A percentile compares a stretch with the other conserved stretches of the same genome.
Evolutionary conservation across 2,113 vertebrate species (phyloP).

Genomic region (Prolemur simus): DNA sequence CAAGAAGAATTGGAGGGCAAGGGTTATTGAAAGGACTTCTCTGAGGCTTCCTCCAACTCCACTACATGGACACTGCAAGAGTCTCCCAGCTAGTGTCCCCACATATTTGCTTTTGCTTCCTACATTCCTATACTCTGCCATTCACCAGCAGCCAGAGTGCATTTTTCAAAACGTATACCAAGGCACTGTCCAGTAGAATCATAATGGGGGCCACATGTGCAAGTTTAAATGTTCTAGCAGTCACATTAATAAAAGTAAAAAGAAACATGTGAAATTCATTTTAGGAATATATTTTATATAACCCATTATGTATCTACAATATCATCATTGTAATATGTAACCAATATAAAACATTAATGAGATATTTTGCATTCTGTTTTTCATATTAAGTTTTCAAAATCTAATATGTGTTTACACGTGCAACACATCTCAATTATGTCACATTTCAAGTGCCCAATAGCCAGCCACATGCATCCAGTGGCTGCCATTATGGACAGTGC

Average conservation of each 20-base stretch:
- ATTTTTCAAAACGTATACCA: not conserved
- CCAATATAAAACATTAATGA: not conserved
- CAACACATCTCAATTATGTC: not conserved
- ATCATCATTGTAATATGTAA: not conserved
- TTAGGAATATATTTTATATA: not conserved
- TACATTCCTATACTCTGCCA: not conserved
- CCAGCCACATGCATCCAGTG: not conserved
- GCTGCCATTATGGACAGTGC: not conserved
- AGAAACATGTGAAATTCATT: not conserved
- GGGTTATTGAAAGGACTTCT: not conserved
- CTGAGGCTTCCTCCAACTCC: not conserved
- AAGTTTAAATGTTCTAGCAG: conserved; percentile 4
- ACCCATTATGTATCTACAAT: not conserved
- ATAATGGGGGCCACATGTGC: not conserved
- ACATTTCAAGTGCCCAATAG: not conserved
- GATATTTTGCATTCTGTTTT: not conserved
- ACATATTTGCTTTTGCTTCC: not conserved
- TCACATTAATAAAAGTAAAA: conserved; percentile 33
- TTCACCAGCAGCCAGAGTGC: not conserved
- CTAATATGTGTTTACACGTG: not conserved
- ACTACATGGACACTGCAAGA: not conserved
- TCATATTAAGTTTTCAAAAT: not conserved
- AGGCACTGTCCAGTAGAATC: not conserved
- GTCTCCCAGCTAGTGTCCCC: not conserved
- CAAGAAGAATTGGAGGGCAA: not conserved